phyloP scores from a whole-genome alignment of 2,113 vertebrate species.

The Dunckerocampus dactyliophorus region DNA sequence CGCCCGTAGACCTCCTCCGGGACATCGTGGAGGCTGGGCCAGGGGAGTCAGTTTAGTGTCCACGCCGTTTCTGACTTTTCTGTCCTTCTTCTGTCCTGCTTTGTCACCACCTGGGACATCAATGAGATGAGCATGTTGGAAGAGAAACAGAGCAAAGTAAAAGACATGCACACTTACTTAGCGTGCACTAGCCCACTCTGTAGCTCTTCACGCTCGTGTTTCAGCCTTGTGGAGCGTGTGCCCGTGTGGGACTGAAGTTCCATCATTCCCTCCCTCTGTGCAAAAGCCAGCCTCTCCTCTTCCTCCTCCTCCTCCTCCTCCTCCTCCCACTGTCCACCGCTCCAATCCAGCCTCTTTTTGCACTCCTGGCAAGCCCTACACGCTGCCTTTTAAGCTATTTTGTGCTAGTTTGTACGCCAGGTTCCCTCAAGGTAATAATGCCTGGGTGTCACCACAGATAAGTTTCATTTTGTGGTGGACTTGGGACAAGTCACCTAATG shows the following conservation, averaged over 20 bases:
- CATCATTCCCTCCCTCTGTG: slow-evolving; percentile 66
- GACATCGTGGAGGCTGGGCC: slow-evolving; percentile 65
- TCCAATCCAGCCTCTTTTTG: slow-evolving; percentile 24
- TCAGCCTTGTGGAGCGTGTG: slow-evolving; percentile 34
- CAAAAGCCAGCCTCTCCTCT: slow-evolving; percentile 47
- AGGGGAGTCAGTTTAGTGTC: not conserved
- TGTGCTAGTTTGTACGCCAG: not conserved
- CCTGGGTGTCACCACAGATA: not conserved
- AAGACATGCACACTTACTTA: slow-evolving; percentile 1
- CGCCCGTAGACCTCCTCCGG: slow-evolving; percentile 71
- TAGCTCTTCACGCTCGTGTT: slow-evolving; percentile 38
- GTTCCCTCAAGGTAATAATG: slow-evolving; percentile 6
- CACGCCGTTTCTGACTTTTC: slow-evolving; percentile 18
- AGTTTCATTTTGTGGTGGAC: not conserved
- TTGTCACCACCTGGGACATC: slow-evolving; percentile 62
- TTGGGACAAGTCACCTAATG: slow-evolving; percentile 6
- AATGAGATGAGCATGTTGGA: slow-evolving; percentile 49
- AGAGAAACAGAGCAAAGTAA: slow-evolving; percentile 21
- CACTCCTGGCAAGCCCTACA: not conserved
- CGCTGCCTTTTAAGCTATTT: slow-evolving; percentile 6
- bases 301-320: slow-evolving; percentile 39
- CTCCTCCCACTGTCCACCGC: slow-evolving; percentile 47
- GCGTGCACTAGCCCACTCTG: slow-evolving; percentile 31
- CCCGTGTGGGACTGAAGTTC: slow-evolving; percentile 63
- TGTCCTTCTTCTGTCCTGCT: slow-evolving; percentile 15